phyloP scores from a whole-genome alignment of 2,888 invertebrate species.

The Hydrotaea cyrtoneurina region DNA sequence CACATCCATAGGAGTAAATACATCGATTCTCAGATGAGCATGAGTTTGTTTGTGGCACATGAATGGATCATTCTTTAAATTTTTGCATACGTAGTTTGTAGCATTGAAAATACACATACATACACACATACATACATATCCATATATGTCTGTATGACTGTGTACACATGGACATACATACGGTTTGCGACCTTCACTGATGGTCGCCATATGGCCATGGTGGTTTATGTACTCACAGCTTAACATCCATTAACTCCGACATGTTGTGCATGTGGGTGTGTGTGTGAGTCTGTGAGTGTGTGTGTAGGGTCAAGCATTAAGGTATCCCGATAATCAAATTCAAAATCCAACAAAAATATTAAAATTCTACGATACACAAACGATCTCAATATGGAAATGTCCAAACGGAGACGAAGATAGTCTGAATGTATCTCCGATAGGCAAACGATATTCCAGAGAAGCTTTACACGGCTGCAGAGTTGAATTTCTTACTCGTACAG shows the following conservation, averaged over 20 bases:
- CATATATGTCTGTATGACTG: constrained; percentile 69
- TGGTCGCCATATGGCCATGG: constrained; percentile 69
- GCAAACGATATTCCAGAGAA: too few species aligned
- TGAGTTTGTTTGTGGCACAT: constrained; percentile 69
- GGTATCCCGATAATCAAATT: background rate
- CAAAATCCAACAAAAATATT: too few species aligned
- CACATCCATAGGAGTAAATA: too few species aligned
- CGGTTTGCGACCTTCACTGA: constrained; percentile 55
- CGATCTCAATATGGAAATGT: too few species aligned
- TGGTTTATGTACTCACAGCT: constrained; percentile 59
- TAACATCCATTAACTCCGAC: constrained; percentile 35
- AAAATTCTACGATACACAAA: too few species aligned
- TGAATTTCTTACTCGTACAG: too few species aligned
- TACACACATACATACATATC: constrained; percentile 70
- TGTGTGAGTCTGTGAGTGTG: background rate
- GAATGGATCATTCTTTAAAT: constrained; percentile 67
- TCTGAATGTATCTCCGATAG: too few species aligned
- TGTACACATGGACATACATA: constrained; percentile 62
- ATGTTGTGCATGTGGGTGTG: background rate
- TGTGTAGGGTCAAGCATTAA: background rate
- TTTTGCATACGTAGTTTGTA: constrained; percentile 44
- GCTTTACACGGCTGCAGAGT: too few species aligned
- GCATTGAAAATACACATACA: constrained; percentile 43
- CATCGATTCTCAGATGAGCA: constrained; percentile 36
- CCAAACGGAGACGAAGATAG: too few species aligned